phyloP scores from a whole-genome alignment of 2,113 vertebrate genomes.

The Hucho hucho region DNA sequence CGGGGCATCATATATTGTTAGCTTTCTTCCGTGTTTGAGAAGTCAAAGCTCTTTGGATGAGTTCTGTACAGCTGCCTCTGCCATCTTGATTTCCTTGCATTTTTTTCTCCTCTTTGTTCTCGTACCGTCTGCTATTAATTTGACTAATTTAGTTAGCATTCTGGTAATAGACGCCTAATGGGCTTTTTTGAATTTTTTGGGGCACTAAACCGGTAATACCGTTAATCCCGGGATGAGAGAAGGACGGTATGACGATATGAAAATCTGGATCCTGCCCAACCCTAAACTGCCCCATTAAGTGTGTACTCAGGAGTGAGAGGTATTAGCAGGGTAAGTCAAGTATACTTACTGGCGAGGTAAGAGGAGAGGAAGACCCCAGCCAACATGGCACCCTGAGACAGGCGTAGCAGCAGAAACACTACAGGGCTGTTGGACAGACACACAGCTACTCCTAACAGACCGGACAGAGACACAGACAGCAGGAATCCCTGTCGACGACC shows the following conservation, averaged over 20 bases:
- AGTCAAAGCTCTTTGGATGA: too few species aligned
- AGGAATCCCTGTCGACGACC: slow-evolving; percentile 78
- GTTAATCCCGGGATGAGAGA: too few species aligned
- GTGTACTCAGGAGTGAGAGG: neutral
- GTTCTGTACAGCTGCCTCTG: too few species aligned
- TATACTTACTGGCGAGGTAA: slow-evolving; percentile 76
- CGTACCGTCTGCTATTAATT: too few species aligned
- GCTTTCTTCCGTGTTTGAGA: too few species aligned
- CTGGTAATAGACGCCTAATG: too few species aligned
- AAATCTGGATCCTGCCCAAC: neutral
- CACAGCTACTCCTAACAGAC: slow-evolving; percentile 70
- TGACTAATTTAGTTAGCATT: too few species aligned
- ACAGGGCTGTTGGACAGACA: slow-evolving; percentile 70
- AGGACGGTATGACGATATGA: neutral
- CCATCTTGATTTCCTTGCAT: too few species aligned
- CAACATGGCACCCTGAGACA: slow-evolving; percentile 73
- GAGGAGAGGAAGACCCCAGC: slow-evolving; percentile 82
- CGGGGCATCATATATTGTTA: too few species aligned
- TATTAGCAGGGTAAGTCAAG: neutral
- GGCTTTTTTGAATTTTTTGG: neutral
- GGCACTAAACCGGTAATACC: too few species aligned
- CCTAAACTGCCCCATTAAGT: neutral
- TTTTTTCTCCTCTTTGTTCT: too few species aligned
- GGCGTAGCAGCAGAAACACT: slow-evolving; percentile 72
- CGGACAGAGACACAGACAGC: slow-evolving; percentile 71